Percentiles rank a stretch among this genome's conserved stretches.
Conservation (phyloP, 2,888 invertebrate species). For the Lacanobia wlatinum region DNA sequence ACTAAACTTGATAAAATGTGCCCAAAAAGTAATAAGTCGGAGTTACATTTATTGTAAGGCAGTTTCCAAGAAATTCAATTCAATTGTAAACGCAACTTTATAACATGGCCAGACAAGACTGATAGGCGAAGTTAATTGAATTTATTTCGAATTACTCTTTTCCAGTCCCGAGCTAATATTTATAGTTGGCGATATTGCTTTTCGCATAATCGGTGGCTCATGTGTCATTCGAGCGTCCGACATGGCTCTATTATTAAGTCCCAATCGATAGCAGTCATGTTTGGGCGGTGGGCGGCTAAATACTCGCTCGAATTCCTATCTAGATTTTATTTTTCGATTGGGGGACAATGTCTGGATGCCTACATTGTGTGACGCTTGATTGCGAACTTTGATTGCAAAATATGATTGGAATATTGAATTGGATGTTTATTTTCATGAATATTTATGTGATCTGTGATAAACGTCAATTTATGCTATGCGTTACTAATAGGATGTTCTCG, state of each 20-base stretch:
- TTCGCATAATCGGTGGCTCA: conserved; percentile 59
- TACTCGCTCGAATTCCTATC: conserved; percentile 52
- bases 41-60: conserved; percentile 17
- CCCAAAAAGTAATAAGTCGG: conserved; percentile 26
- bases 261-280: conserved; percentile 62
- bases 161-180: conserved; percentile 55
- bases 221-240: conserved; percentile 61
- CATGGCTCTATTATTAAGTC: conserved; percentile 62
- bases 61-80: conserved; percentile 43
- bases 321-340: conserved; percentile 56
- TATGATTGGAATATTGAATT: conserved; percentile 44
- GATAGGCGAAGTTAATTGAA: conserved; percentile 59
- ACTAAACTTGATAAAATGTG: conserved; percentile 8
- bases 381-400: conserved; percentile 39
- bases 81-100: conserved; percentile 46
- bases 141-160: conserved; percentile 60
- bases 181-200: conserved; percentile 57
- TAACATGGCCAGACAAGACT: conserved; percentile 48
- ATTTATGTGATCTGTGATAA: conserved; percentile 1
- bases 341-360: conserved; percentile 30
- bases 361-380: conserved; percentile 35
- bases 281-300: conserved; percentile 49
- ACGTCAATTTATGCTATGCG: not conserved
- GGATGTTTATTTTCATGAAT: conserved; percentile 2
- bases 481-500: conserved; percentile 25